phyloP scores from a whole-genome alignment of 2,797 vertebrate species.

The Melanotaenia boesemani region DNA sequence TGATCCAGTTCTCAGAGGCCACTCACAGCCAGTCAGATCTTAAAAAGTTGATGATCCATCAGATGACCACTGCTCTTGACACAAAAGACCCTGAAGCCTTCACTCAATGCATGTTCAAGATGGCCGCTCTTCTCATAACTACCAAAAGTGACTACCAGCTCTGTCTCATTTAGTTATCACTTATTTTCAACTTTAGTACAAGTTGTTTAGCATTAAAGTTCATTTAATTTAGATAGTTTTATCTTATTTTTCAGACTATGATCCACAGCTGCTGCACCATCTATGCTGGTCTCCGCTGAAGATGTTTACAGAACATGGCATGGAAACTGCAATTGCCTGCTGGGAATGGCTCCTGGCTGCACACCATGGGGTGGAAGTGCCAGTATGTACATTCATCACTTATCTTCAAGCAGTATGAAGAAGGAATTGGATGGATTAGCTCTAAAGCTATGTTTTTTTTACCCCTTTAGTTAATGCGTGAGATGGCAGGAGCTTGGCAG shows the following conservation, averaged over 20 bases:
- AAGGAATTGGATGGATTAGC: not conserved
- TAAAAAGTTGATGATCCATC: slow-evolving; percentile 91
- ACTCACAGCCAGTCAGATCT: slow-evolving; percentile 90
- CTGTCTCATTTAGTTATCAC: not conserved
- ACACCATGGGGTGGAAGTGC: slow-evolving; percentile 93
- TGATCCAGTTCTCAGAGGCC: slow-evolving; percentile 92
- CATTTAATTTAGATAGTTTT: not conserved
- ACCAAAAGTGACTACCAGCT: slow-evolving; percentile 85
- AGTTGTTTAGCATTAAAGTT: not conserved
- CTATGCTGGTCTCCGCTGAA: slow-evolving; percentile 95
- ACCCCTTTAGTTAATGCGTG: slow-evolving; percentile 91
- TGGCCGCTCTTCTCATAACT: slow-evolving; percentile 94
- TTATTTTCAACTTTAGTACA: not conserved
- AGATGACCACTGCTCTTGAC: slow-evolving; percentile 88
- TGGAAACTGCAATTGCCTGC: slow-evolving; percentile 96
- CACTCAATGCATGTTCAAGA: slow-evolving; percentile 96
- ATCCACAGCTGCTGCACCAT: slow-evolving; percentile 94
- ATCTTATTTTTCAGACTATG: slow-evolving; percentile 83
- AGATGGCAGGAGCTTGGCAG: slow-evolving; percentile 98
- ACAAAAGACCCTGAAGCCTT: slow-evolving; percentile 86
- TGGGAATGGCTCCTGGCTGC: slow-evolving; percentile 99
- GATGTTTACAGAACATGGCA: slow-evolving; percentile 96
- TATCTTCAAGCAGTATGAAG: not conserved
- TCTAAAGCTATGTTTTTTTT: not conserved
- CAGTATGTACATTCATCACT: slow-evolving; percentile 80